Evolutionary conservation across 2,888 invertebrate species (phyloP).

Genomic region (Onthophagus sagittarius): DNA sequence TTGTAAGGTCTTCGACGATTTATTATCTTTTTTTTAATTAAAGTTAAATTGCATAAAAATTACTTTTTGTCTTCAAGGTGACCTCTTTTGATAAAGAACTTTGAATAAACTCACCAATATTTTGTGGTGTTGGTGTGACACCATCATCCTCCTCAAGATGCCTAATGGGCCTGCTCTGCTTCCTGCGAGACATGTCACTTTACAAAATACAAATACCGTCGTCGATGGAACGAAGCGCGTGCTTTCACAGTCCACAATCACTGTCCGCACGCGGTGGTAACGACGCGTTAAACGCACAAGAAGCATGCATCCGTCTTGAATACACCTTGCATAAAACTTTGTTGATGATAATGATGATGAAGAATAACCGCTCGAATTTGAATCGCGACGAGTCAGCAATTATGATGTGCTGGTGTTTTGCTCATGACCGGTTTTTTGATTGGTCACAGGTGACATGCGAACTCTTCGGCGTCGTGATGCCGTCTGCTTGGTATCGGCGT

Average conservation of each 20-base stretch:
- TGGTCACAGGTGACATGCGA: slow-evolving; percentile 44
- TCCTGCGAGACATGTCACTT: slow-evolving; percentile 52
- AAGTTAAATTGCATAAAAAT: neutral
- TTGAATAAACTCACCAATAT: slow-evolving; percentile 18
- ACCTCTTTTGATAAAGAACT: too few species aligned
- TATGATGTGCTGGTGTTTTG: slow-evolving; percentile 34
- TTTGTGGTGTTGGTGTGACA: slow-evolving; percentile 38
- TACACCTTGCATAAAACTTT: too few species aligned
- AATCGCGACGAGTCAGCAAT: slow-evolving; percentile 29
- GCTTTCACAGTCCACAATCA: slow-evolving; percentile 25
- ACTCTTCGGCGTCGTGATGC: slow-evolving; percentile 49
- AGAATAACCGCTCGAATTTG: neutral
- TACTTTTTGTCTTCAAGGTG: neutral
- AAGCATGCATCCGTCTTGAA: neutral
- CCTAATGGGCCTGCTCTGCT: slow-evolving; percentile 54
- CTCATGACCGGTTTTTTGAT: slow-evolving; percentile 34
- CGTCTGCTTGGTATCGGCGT: slow-evolving; percentile 45
- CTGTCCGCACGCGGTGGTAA: slow-evolving; percentile 14
- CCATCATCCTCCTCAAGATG: slow-evolving; percentile 49
- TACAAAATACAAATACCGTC: slow-evolving; percentile 29
- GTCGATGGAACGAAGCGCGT: slow-evolving; percentile 1
- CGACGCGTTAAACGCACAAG: neutral
- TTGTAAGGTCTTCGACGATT: neutral
- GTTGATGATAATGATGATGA: too few species aligned
- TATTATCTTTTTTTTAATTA: neutral